These are phyloP conservation scores for Neomorphus geoffroyi DNA, from an alignment of 2,797 vertebrate species.

Conservation along the genomic window DNA sequence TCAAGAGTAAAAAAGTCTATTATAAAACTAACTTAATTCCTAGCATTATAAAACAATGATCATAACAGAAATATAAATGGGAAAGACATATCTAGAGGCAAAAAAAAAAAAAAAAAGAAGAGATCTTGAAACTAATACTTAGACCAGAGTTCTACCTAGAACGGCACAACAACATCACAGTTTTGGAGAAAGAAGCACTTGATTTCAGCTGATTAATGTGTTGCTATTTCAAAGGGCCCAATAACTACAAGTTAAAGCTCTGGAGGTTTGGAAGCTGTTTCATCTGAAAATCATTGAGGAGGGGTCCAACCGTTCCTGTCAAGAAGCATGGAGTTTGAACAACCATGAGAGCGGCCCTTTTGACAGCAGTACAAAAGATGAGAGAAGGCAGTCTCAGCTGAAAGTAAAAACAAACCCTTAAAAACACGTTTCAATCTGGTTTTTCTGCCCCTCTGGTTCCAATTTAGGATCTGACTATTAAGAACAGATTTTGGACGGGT, in stretches of 20 bases:
- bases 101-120: neutral
- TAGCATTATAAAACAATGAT: slow-evolving; percentile 22
- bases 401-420: slow-evolving; percentile 66
- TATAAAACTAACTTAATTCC: neutral
- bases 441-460: slow-evolving; percentile 59
- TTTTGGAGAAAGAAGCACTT: slow-evolving; percentile 24
- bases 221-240: slow-evolving; percentile 58
- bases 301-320: slow-evolving; percentile 59
- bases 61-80: slow-evolving; percentile 28
- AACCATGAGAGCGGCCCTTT: slow-evolving; percentile 50
- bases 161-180: slow-evolving; percentile 18
- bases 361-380: slow-evolving; percentile 63
- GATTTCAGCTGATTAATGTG: slow-evolving; percentile 64
- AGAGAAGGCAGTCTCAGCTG: slow-evolving; percentile 54
- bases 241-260: slow-evolving; percentile 59
- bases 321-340: slow-evolving; percentile 69
- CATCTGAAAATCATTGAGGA: slow-evolving; percentile 62
- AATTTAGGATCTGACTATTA: slow-evolving; percentile 65
- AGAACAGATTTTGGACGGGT: slow-evolving; percentile 59
- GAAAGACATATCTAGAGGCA: neutral
- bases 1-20: neutral
- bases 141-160: slow-evolving; percentile 6
- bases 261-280: slow-evolving; percentile 40
- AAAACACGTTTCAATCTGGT: slow-evolving; percentile 51
- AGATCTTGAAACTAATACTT: slow-evolving; percentile 27